phyloP scores from a whole-genome alignment of 2,797 vertebrate genomes.

The Phoeniculus purpureus region DNA sequence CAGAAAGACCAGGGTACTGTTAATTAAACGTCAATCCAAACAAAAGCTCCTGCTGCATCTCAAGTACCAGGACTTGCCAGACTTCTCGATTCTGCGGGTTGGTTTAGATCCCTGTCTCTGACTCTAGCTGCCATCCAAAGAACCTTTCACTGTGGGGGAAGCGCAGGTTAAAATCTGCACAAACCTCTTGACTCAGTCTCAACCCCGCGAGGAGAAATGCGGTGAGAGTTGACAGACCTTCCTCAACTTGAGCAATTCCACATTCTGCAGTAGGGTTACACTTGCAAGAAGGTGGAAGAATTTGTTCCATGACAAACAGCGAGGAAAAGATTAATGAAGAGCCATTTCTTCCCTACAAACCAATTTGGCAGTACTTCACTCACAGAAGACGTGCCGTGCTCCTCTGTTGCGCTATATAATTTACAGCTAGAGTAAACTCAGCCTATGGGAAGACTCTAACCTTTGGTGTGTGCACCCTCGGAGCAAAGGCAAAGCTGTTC shows the following conservation, averaged over 20 bases:
- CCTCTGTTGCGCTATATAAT: background rate
- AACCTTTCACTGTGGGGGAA: background rate
- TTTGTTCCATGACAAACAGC: background rate
- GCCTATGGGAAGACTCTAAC: background rate
- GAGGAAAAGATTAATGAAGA: constrained; percentile 16
- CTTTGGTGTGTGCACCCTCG: background rate
- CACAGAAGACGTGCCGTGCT: background rate
- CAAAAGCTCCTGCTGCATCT: background rate
- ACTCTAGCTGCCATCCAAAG: background rate
- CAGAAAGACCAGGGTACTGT: background rate
- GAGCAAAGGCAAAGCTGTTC: background rate
- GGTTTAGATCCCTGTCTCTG: background rate
- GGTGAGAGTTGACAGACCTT: background rate
- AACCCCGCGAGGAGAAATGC: background rate
- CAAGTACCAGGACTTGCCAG: background rate
- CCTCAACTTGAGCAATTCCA: background rate
- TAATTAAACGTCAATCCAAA: background rate
- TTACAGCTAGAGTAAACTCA: constrained; percentile 37
- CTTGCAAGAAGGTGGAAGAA: background rate
- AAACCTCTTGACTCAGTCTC: background rate
- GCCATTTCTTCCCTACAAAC: background rate
- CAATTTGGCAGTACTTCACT: background rate
- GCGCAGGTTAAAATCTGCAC: background rate
- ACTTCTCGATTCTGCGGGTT: background rate
- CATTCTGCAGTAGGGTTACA: background rate